Percentiles rank a stretch among this genome's conserved stretches.
These are phyloP conservation scores for Crenuchus spilurus DNA, from an alignment of 2,797 vertebrate genomes.

Conservation along the genomic window DNA sequence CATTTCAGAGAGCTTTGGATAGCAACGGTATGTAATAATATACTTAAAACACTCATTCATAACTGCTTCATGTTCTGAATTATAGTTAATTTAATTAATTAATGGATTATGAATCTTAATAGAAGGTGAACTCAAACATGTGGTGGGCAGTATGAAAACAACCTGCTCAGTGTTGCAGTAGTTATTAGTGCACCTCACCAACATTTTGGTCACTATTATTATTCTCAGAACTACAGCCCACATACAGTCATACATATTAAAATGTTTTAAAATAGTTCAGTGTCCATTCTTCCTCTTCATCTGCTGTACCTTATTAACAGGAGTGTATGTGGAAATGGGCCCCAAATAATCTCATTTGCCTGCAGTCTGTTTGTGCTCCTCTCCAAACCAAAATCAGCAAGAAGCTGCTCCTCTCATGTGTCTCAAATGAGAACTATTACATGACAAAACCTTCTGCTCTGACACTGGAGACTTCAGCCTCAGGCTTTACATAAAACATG, in stretches of 20 bases:
- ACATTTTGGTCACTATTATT: background rate
- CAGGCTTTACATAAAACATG: conserved; percentile 45
- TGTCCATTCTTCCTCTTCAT: background rate
- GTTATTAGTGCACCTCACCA: background rate
- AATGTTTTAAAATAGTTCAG: conserved; percentile 13
- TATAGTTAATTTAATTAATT: no score
- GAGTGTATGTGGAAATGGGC: conserved; percentile 12
- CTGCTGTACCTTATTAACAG: conserved; percentile 4
- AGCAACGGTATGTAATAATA: no score
- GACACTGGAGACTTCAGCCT: conserved; percentile 31
- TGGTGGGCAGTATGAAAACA: no score
- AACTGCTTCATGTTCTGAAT: no score
- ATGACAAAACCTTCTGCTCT: conserved; percentile 29
- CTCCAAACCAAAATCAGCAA: conserved; percentile 37
- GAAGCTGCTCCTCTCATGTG: conserved; percentile 15
- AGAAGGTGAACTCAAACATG: no score
- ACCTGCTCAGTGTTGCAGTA: no score
- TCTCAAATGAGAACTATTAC: conserved; percentile 33
- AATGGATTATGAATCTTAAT: no score
- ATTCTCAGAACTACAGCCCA: background rate
- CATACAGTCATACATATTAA: conserved; percentile 1
- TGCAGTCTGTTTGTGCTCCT: conserved; percentile 32
- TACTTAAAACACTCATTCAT: no score
- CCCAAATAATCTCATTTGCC: conserved; percentile 35
- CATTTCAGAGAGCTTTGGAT: no score